These are phyloP conservation scores for Camponotus pennsylvanicus DNA, from an alignment of 1,140 invertebrate genomes.

Conservation along the genomic window DNA sequence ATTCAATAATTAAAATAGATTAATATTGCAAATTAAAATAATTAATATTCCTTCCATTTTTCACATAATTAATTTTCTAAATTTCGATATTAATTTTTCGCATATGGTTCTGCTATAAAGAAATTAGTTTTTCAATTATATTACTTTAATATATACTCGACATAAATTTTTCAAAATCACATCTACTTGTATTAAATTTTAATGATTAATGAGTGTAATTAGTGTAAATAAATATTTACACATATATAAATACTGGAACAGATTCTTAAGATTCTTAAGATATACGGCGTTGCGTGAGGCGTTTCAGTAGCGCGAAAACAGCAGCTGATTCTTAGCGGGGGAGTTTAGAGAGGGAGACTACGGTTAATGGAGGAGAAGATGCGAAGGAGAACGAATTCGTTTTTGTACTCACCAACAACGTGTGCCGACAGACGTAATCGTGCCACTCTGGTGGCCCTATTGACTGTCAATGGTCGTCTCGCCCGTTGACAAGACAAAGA, in stretches of 20 bases:
- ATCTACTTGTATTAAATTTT: background rate
- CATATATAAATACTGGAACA: background rate
- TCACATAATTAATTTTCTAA: background rate
- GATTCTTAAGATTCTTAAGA: background rate
- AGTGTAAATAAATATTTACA: background rate
- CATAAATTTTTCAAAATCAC: background rate
- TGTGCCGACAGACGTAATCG: constrained; percentile 79
- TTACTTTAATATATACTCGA: no score
- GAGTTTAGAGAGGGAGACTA: background rate
- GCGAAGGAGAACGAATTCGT: constrained; percentile 52
- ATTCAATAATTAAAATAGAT: background rate
- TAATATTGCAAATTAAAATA: background rate
- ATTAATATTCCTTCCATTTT: background rate
- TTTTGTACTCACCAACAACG: constrained; percentile 75
- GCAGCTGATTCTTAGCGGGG: constrained; percentile 51
- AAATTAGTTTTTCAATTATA: no score
- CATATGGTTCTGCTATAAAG: no score
- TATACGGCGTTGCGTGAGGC: background rate
- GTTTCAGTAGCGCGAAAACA: constrained; percentile 1
- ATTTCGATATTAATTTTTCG: background rate
- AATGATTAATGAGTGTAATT: background rate
- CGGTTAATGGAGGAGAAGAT: constrained; percentile 19
- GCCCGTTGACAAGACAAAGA: constrained; percentile 81
- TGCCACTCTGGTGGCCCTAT: constrained; percentile 83
- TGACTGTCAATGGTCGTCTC: constrained; percentile 81